Conservation (phyloP, 2,113 vertebrate species). For the Oophaga pumilio region DNA sequence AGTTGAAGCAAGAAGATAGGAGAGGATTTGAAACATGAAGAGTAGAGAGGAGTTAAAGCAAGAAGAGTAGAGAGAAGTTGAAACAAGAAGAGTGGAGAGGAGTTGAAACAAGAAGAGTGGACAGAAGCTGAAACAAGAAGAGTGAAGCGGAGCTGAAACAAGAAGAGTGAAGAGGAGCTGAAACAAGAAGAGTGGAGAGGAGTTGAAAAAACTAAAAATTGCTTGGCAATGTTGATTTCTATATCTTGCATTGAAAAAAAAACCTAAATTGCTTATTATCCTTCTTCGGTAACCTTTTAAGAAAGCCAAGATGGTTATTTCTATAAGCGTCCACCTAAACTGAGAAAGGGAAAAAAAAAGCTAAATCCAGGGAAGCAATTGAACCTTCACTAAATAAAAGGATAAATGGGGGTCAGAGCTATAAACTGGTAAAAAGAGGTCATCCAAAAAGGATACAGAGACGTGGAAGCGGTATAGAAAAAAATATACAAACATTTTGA, state of each 20-base stretch:
- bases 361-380: not conserved
- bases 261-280: not conserved
- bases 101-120: too few relatives aligned
- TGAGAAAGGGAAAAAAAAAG: not conserved
- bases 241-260: not conserved
- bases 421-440: not conserved
- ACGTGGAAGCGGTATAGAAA: not conserved
- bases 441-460: not conserved
- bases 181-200: too few relatives aligned
- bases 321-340: not conserved
- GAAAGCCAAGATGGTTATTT: not conserved
- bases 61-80: too few relatives aligned
- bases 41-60: too few relatives aligned
- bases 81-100: too few relatives aligned
- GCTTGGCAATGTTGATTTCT: not conserved
- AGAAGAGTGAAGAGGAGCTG: too few relatives aligned
- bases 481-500: not conserved
- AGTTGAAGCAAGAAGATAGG: too few relatives aligned
- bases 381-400: not conserved
- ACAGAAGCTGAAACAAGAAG: too few relatives aligned
- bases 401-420: not conserved
- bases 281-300: not conserved
- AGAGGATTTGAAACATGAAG: too few relatives aligned
- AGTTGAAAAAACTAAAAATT: not conserved
- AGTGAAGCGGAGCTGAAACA: too few relatives aligned